These are phyloP conservation scores for Polydrusus pterygomalis DNA, from an alignment of 2,888 invertebrate genomes.

Conservation along the genomic window DNA sequence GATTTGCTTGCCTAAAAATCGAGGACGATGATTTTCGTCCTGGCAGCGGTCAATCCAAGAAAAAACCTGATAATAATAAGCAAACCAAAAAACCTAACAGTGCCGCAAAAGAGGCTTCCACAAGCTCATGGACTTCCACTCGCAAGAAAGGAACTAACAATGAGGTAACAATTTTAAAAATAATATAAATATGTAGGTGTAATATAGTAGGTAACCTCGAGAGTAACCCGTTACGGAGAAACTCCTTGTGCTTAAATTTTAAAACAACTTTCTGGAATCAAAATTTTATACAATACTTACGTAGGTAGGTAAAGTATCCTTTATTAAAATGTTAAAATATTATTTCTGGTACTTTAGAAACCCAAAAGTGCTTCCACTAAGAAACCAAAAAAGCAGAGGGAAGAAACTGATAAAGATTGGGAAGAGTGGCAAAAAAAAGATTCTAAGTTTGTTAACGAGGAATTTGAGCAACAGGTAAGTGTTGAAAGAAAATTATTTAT, in stretches of 20 bases:
- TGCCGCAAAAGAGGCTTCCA: slow-evolving; percentile 40
- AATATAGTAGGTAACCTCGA: neutral
- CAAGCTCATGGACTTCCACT: slow-evolving; percentile 30
- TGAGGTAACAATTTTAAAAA: slow-evolving; percentile 14
- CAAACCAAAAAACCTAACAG: slow-evolving; percentile 48
- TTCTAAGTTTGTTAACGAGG: slow-evolving; percentile 78
- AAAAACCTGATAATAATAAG: slow-evolving; percentile 58
- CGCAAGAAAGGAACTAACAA: slow-evolving; percentile 25
- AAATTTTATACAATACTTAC: too few species aligned
- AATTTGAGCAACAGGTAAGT: slow-evolving; percentile 73
- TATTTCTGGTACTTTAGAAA: slow-evolving; percentile 39
- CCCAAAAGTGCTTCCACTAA: slow-evolving; percentile 54
- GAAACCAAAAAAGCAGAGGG: slow-evolving; percentile 74
- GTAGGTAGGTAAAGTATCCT: neutral
- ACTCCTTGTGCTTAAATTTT: neutral
- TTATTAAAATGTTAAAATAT: neutral
- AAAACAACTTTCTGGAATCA: too few species aligned
- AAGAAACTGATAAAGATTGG: slow-evolving; percentile 78
- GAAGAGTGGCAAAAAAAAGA: slow-evolving; percentile 85
- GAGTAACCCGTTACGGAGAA: neutral
- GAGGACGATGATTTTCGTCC: slow-evolving; percentile 80
- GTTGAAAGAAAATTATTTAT: neutral
- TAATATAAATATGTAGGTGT: neutral
- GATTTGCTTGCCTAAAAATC: slow-evolving; percentile 84
- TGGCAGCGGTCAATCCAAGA: slow-evolving; percentile 70